Conservation (phyloP, 2,888 invertebrate genomes). For the Acanthosepion esculentum region DNA sequence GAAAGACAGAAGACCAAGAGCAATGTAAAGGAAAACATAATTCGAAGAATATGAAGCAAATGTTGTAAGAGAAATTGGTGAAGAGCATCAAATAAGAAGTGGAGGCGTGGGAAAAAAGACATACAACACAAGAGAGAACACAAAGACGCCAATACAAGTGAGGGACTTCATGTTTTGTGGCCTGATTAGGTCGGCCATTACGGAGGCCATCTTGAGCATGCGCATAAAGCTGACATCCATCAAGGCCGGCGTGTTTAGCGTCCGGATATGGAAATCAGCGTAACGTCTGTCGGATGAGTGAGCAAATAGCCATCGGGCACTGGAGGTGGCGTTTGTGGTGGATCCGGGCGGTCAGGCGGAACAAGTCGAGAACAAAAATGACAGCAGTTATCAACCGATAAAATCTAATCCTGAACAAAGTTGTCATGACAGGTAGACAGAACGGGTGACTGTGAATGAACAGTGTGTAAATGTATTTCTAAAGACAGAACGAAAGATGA, state of each 20-base stretch:
- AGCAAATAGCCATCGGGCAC: conserved; percentile 36
- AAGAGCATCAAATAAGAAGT: too few species aligned
- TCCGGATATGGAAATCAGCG: conserved; percentile 46
- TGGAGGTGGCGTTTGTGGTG: conserved; percentile 45
- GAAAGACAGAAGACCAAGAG: neutral
- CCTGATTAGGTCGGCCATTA: conserved; percentile 1
- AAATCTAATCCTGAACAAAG: conserved; percentile 43
- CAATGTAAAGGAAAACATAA: too few species aligned
- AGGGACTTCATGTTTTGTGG: neutral
- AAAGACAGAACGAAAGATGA: too few species aligned
- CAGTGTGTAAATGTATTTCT: neutral
- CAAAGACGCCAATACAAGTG: too few species aligned
- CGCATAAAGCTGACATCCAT: conserved; percentile 41
- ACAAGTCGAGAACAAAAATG: conserved; percentile 47
- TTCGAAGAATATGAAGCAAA: too few species aligned
- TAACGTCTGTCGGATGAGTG: conserved; percentile 24
- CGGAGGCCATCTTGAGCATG: neutral
- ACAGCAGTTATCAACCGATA: conserved; percentile 43
- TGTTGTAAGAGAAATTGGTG: too few species aligned
- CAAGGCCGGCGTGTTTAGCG: conserved; percentile 25
- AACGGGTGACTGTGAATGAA: neutral
- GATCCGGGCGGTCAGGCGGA: neutral
- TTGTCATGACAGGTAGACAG: conserved; percentile 42
- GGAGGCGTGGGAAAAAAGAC: too few species aligned
- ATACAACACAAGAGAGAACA: too few species aligned